phyloP scores from a whole-genome alignment of 1,140 invertebrate genomes.

The Stenopsyche tienmushanensis region DNA sequence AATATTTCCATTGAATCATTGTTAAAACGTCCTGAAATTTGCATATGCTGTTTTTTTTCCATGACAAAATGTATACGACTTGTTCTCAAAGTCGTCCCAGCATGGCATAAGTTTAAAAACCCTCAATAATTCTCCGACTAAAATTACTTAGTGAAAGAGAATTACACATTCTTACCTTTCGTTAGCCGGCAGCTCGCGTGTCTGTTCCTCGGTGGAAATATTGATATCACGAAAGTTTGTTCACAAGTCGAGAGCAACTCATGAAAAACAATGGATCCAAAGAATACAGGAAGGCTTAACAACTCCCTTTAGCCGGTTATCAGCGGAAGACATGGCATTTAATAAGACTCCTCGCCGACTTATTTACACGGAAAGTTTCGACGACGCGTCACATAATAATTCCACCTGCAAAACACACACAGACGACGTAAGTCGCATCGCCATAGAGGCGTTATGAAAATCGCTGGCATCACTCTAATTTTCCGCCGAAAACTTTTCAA shows the following conservation, averaged over 20 bases:
- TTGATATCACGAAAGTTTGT: neutral
- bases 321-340: constrained; percentile 4
- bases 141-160: too few species aligned
- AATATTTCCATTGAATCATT: too few species aligned
- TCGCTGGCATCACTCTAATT: neutral
- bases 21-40: too few species aligned
- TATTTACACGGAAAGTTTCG: constrained; percentile 10
- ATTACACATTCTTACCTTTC: too few species aligned
- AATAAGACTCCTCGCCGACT: constrained; percentile 3
- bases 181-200: too few species aligned
- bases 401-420: too few species aligned
- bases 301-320: constrained; percentile 15
- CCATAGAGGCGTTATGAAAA: constrained; percentile 7
- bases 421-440: neutral
- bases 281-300: neutral
- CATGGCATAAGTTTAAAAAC: too few species aligned
- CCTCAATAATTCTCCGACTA: too few species aligned
- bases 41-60: too few species aligned
- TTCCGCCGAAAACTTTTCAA: neutral
- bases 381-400: neutral
- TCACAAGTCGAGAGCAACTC: neutral
- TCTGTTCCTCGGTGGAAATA: too few species aligned
- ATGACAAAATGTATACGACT: too few species aligned
- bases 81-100: too few species aligned
- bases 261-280: neutral